Percentiles rank a stretch among this genome's conserved stretches.
Evolutionary conservation across 2,113 vertebrate species (phyloP).

Genomic region (Gobio gobio): DNA sequence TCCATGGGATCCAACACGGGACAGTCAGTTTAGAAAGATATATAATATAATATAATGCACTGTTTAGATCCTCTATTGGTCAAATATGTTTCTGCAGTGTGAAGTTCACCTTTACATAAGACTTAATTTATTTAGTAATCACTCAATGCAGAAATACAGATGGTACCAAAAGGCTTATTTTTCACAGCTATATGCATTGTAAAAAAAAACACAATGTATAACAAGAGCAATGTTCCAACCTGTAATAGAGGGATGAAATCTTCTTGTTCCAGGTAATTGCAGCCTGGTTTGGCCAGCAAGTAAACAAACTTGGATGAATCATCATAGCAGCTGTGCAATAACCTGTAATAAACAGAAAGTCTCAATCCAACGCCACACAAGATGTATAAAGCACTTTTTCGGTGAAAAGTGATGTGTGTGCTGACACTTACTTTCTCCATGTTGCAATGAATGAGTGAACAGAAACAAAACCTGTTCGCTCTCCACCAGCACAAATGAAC

Average conservation of each 20-base stretch:
- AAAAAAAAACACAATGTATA: background rate
- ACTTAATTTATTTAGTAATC: background rate
- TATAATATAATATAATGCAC: background rate
- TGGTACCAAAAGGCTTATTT: background rate
- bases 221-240: conserved; percentile 70
- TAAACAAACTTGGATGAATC: conserved; percentile 90
- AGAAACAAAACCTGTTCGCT: conserved; percentile 89
- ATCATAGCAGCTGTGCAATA: conserved; percentile 90
- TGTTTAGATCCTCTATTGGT: background rate
- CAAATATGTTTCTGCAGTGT: background rate
- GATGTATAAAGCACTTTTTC: background rate
- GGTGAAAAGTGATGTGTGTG: background rate
- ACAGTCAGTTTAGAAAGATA: background rate
- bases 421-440: conserved; percentile 91
- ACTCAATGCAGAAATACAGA: background rate
- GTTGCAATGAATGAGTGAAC: conserved; percentile 89
- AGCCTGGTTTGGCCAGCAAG: conserved; percentile 89
- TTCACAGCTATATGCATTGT: background rate
- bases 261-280: conserved; percentile 89
- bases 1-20: background rate
- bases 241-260: conserved; percentile 96
- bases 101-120: background rate
- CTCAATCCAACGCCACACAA: background rate
- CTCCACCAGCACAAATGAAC: conserved; percentile 91
- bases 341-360: conserved; percentile 68